Evolutionary conservation across 2,113 vertebrate species (phyloP).

Genomic region (Platichthys stellatus): DNA sequence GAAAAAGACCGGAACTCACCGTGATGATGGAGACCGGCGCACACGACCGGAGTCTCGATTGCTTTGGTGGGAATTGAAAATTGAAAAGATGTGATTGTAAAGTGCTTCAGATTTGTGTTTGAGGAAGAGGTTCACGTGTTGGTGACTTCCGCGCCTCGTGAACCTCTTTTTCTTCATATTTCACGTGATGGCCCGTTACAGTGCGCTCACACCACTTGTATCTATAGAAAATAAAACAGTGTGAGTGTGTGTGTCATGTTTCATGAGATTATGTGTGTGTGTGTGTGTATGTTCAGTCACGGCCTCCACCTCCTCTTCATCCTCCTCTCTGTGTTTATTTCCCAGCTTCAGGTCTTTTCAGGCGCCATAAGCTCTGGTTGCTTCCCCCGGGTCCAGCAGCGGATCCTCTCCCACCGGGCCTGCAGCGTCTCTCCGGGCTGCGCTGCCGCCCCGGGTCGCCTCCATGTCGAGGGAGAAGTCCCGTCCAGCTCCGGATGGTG

Average conservation of each 20-base stretch:
- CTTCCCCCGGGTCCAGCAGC: conserved; percentile 87
- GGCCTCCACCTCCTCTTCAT: neutral
- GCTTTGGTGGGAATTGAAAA: neutral
- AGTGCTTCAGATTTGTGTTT: neutral
- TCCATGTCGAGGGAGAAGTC: conserved; percentile 46
- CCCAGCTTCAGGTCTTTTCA: neutral
- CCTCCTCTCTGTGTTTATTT: neutral
- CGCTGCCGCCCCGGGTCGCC: conserved; percentile 69
- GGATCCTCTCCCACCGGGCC: conserved; percentile 91
- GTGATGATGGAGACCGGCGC: neutral
- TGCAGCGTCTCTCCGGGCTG: conserved; percentile 76
- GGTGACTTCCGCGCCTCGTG: too few relatives aligned
- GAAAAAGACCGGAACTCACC: conserved; percentile 24
- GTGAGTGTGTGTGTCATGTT: too few relatives aligned
- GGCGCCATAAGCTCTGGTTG: too few relatives aligned
- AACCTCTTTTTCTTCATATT: too few relatives aligned
- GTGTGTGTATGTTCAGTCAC: too few relatives aligned
- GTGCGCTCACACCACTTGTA: too few relatives aligned
- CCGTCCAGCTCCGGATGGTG: conserved; percentile 44
- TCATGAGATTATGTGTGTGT: too few relatives aligned
- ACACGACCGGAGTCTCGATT: neutral
- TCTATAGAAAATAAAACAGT: too few relatives aligned
- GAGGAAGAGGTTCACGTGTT: neutral
- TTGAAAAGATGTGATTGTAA: too few relatives aligned
- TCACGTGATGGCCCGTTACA: too few relatives aligned